Evolutionary conservation across 2,113 vertebrate species (phyloP).

Genomic region (Atractosteus spatula): DNA sequence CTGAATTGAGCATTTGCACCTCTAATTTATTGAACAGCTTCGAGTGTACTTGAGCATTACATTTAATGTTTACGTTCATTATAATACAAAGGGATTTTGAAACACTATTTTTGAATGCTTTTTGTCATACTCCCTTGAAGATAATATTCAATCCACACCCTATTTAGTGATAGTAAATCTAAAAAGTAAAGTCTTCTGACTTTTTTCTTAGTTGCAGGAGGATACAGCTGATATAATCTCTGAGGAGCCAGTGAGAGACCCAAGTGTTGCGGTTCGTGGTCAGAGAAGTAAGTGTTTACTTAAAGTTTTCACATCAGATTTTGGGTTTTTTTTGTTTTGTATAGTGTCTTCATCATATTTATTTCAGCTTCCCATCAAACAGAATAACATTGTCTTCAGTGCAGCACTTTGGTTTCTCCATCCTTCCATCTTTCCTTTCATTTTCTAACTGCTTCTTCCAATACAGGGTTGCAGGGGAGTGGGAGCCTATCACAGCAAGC

Average conservation of each 20-base stretch:
- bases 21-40: no score
- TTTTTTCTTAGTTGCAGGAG: constrained; percentile 19
- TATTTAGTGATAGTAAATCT: no score
- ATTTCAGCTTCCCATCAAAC: no score
- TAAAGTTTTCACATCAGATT: not conserved
- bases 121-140: not conserved
- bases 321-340: not conserved
- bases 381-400: no score
- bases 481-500: no score
- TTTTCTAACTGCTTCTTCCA: no score
- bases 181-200: not conserved
- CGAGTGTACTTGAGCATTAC: no score
- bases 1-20: no score
- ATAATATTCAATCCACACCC: not conserved
- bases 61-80: not conserved
- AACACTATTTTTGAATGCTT: not conserved
- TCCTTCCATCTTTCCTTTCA: no score
- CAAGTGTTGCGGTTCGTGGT: not conserved
- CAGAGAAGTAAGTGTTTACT: constrained; percentile 26
- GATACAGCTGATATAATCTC: constrained; percentile 7
- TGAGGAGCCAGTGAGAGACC: constrained; percentile 19
- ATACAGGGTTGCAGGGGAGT: no score
- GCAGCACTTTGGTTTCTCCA: not conserved
- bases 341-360: not conserved
- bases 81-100: not conserved